Evolutionary conservation across 2,888 invertebrate species (phyloP).

Genomic region (Drosophila colorata): DNA sequence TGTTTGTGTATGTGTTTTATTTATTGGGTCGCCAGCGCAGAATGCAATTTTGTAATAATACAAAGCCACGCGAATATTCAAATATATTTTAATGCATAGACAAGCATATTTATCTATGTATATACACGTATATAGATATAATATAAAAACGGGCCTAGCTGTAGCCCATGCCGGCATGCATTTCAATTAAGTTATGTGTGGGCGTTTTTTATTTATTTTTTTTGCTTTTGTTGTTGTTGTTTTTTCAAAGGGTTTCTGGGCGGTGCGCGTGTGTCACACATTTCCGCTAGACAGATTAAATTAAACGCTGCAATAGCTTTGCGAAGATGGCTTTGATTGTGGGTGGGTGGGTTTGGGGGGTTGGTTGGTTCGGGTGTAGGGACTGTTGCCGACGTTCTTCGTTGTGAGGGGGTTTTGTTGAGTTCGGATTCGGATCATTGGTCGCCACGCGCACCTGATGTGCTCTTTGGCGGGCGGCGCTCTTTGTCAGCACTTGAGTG

Average conservation of each 20-base stretch:
- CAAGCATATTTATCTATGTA: conserved; percentile 3
- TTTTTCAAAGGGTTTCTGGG: not conserved
- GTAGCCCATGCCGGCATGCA: conserved; percentile 54
- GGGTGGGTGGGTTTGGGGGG: conserved; percentile 17
- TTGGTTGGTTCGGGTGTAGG: not conserved
- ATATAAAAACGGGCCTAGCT: conserved; percentile 18
- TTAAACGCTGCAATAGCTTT: conserved; percentile 40
- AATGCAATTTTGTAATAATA: conserved; percentile 69
- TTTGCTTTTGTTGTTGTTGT: not conserved
- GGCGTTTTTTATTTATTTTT: conserved; percentile 20
- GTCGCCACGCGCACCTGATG: conserved; percentile 45
- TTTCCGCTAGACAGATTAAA: conserved; percentile 64
- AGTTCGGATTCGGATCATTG: conserved; percentile 42
- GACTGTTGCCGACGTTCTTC: conserved; percentile 32
- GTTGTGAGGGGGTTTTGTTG: conserved; percentile 1
- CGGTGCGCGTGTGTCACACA: conserved; percentile 34
- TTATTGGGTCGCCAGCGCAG: conserved; percentile 64
- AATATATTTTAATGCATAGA: conserved; percentile 25
- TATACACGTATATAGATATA: not conserved
- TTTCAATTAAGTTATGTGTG: conserved; percentile 47
- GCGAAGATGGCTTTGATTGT: conserved; percentile 41
- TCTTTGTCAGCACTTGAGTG: conserved; percentile 20
- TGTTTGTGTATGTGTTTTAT: conserved; percentile 18
- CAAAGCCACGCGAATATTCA: conserved; percentile 45
- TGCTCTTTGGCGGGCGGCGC: conserved; percentile 36